Evolutionary conservation across 2,888 invertebrate genomes (phyloP), one percentile per base, ranked within the genome.

Genomic region (Zeuzera pyrina): DNA sequence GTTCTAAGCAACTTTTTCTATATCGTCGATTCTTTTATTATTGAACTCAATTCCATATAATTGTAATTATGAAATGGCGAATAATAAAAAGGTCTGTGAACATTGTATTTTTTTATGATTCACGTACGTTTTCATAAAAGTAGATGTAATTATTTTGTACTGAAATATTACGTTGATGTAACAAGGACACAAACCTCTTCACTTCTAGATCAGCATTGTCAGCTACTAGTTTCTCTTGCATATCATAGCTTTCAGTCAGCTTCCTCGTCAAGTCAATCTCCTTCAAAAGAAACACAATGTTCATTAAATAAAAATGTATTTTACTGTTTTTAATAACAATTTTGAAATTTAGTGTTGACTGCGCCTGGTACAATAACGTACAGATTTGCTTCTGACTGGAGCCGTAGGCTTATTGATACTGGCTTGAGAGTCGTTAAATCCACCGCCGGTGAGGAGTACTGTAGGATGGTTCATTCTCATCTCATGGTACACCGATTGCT

Each of bases 141-240:
- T n/a, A n/a, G n/a, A n/a, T n/a, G n/a, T n/a, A n/a, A n/a, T n/a
- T n/a, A n/a, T n/a, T n/a, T n/a, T n/a, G n/a, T n/a, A n/a, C n/a
- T n/a, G n/a, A n/a, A n/a, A n/a, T n/a, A n/a, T n/a, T n/a, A n/a
- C n/a, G n/a, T n/a, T n/a, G n/a, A n/a, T n/a, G n/a, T n/a, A n/a
- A n/a, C 14, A 29, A 14, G 22, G 25, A 35, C 25, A 37, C 47
- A 40, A 34, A 90, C 88, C 89, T 87, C 58, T 87, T 88, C 31
- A 87, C 87, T 71, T 90, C 89, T 45, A 90, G 68, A 49, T 87
- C 84, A 8, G 88, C 88, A 61, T 90, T 90, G 62, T 89, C 89
- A 3, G 86, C 83, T 1, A 86, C 89, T 31, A 90, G 67, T 58
- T 86, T 87, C 57, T 90, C 89, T 50, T 90, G 89, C 87, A 89